These are phyloP conservation scores for Selene dorsalis DNA, from an alignment of 2,797 vertebrate genomes.

Conservation along the genomic window DNA sequence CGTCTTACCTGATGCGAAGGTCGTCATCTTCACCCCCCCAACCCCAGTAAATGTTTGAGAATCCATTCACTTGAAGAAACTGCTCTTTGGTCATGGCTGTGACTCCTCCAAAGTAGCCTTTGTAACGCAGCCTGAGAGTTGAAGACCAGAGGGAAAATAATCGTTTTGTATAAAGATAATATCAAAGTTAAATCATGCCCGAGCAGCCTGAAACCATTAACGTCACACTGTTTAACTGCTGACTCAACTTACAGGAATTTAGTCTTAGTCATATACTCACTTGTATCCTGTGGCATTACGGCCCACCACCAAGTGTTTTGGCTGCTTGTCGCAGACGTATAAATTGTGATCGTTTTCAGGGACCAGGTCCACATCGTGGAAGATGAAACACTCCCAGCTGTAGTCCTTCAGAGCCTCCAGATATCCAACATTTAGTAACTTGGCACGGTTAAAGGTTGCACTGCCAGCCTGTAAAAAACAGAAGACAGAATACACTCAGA, in stretches of 20 bases:
- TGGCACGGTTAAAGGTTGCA: slow-evolving; percentile 95
- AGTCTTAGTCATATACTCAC: slow-evolving; percentile 79
- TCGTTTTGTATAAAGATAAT: background rate
- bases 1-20: slow-evolving; percentile 90
- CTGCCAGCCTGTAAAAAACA: slow-evolving; percentile 86
- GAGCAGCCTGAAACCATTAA: background rate
- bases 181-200: background rate
- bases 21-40: slow-evolving; percentile 99
- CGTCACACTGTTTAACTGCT: background rate
- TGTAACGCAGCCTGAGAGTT: slow-evolving; percentile 89
- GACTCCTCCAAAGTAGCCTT: slow-evolving; percentile 96
- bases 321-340: slow-evolving; percentile 91
- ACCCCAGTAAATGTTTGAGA: slow-evolving; percentile 98
- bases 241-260: background rate
- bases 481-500: slow-evolving; percentile 11
- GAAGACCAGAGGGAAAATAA: background rate
- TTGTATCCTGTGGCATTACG: slow-evolving; percentile 96
- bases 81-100: slow-evolving; percentile 93
- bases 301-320: slow-evolving; percentile 97
- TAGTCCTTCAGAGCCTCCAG: slow-evolving; percentile 94
- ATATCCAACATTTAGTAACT: slow-evolving; percentile 95
- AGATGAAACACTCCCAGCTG: slow-evolving; percentile 95
- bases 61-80: slow-evolving; percentile 93
- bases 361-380: slow-evolving; percentile 97
- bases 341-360: slow-evolving; percentile 96